These are phyloP conservation scores for Siphlonurus alternatus DNA, from an alignment of 2,888 invertebrate species.

Conservation along the genomic window DNA sequence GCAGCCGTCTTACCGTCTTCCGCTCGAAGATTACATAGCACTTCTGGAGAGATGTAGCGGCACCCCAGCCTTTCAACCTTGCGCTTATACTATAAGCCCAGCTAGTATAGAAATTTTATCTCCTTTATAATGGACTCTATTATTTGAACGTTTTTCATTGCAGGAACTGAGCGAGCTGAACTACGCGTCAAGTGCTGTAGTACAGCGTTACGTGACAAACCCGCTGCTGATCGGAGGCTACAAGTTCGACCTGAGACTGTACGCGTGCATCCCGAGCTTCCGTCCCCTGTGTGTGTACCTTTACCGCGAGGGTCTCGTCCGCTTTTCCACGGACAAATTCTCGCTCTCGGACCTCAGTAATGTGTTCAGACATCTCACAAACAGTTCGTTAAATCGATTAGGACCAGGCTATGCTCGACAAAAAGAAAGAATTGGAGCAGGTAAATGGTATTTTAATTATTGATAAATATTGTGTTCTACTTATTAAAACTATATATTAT, in stretches of 20 bases:
- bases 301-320: constrained; percentile 71
- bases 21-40: no score
- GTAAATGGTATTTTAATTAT: constrained; percentile 28
- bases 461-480: not conserved
- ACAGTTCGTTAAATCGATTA: constrained; percentile 79
- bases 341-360: constrained; percentile 67
- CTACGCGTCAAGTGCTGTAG: constrained; percentile 62
- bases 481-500: not conserved
- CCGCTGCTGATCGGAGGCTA: constrained; percentile 70
- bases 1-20: no score
- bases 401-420: constrained; percentile 67
- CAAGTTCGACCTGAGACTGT: constrained; percentile 82
- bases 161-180: constrained; percentile 59
- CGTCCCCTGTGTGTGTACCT: constrained; percentile 74
- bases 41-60: no score
- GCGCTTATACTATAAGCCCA: no score
- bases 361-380: constrained; percentile 75
- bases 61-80: no score
- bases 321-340: constrained; percentile 71
- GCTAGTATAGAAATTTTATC: no score
- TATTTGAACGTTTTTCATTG: no score
- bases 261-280: constrained; percentile 77
- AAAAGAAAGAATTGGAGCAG: constrained; percentile 67
- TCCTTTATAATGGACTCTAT: no score
- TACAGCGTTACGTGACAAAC: constrained; percentile 62